A percentile compares a stretch with the other conserved stretches of the same genome.
These are phyloP conservation scores for Poeciliopsis prolifica DNA, from an alignment of 2,113 vertebrate genomes.

Conservation along the genomic window DNA sequence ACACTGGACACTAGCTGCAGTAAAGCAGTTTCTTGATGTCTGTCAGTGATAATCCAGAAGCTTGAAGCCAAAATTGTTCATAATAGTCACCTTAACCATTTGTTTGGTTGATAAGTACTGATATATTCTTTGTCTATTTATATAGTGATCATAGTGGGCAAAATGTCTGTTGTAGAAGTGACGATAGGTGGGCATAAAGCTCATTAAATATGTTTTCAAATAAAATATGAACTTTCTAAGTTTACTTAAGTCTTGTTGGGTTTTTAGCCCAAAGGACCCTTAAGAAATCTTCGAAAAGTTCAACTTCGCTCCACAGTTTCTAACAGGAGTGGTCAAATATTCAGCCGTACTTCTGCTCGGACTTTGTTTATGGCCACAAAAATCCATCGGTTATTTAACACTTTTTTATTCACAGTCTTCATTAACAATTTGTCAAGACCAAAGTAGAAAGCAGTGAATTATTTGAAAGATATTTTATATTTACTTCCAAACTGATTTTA, in stretches of 20 bases:
- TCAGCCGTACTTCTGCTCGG: background rate
- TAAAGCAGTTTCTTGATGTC: conserved; percentile 45
- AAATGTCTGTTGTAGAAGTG: no score
- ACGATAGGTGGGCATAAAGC: background rate
- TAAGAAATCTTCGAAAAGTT: background rate
- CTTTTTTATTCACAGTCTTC: no score
- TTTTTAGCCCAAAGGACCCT: background rate
- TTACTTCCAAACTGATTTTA: no score
- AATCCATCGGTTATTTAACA: background rate
- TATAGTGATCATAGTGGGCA: background rate
- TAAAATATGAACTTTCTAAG: background rate
- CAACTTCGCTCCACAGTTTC: background rate
- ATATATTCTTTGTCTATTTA: background rate
- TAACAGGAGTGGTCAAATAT: background rate
- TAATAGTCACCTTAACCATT: conserved; percentile 5
- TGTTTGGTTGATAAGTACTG: conserved; percentile 13
- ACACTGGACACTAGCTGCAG: conserved; percentile 41
- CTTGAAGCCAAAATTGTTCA: conserved; percentile 25
- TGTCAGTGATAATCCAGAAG: conserved; percentile 44
- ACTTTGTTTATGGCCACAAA: background rate
- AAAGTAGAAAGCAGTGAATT: no score
- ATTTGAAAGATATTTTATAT: no score
- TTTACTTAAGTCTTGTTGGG: background rate
- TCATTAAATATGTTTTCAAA: background rate
- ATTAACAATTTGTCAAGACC: no score